Percentiles rank a stretch among this genome's conserved stretches.
phyloP scores from a whole-genome alignment of 1,140 invertebrate genomes.

The Aphelenchoides fujianensis region DNA sequence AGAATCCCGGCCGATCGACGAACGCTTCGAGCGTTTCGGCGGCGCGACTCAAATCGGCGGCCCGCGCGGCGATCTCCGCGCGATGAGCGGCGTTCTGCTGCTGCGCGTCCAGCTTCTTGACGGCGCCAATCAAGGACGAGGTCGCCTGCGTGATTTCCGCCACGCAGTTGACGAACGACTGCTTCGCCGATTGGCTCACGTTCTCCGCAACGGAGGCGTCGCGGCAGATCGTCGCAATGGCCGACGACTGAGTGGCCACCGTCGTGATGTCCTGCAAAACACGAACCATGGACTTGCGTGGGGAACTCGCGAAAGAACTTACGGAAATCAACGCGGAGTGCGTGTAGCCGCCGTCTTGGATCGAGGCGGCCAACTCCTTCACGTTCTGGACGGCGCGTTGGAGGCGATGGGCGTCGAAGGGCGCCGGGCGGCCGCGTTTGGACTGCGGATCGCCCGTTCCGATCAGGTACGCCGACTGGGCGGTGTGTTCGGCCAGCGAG shows the following conservation, averaged over 20 bases:
- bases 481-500: conserved; percentile 85
- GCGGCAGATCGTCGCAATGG: conserved; percentile 88
- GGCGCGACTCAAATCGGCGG: conserved; percentile 79
- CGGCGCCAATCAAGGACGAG: conserved; percentile 85
- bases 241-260: conserved; percentile 92
- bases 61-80: conserved; percentile 75
- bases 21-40: conserved; percentile 88
- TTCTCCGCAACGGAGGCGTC: conserved; percentile 85
- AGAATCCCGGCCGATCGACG: conserved; percentile 86
- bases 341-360: conserved; percentile 70
- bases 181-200: conserved; percentile 84
- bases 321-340: conserved; percentile 34
- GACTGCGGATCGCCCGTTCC: conserved; percentile 85
- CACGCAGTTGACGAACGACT: conserved; percentile 93
- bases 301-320: conserved; percentile 3
- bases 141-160: conserved; percentile 96
- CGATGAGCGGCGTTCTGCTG: conserved; percentile 65
- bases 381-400: conserved; percentile 82
- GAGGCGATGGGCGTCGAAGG: conserved; percentile 87
- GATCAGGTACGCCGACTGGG: conserved; percentile 87
- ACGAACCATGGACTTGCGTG: not conserved
- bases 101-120: conserved; percentile 74
- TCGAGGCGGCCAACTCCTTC: conserved; percentile 76
- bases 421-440: conserved; percentile 80
- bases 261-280: conserved; percentile 75